Evolutionary conservation across 2,888 invertebrate genomes (phyloP).

Genomic region (Rugalucina vietnamica): DNA sequence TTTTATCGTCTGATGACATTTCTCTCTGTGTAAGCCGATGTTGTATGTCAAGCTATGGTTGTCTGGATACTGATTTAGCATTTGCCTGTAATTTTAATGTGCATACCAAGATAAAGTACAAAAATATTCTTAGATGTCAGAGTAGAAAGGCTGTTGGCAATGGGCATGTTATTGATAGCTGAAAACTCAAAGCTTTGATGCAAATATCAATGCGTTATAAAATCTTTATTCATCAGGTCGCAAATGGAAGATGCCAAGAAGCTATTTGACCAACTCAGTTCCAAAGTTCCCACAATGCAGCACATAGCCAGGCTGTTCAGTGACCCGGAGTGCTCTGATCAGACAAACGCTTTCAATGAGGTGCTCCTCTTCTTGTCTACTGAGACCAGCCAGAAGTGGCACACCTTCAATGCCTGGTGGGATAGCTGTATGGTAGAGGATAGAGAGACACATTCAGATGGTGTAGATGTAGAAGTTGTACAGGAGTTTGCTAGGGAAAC

Average conservation of each 20-base stretch:
- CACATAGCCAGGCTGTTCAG: conserved; percentile 56
- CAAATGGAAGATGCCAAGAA: background rate
- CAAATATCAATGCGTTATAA: background rate
- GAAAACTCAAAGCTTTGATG: too few relatives aligned
- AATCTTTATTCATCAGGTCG: background rate
- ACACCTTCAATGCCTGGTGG: conserved; percentile 55
- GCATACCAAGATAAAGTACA: too few relatives aligned
- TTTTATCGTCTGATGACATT: too few relatives aligned
- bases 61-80: too few relatives aligned
- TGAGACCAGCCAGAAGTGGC: conserved; percentile 43
- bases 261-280: background rate
- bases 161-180: too few relatives aligned
- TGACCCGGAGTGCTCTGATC: conserved; percentile 53
- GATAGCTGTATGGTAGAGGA: conserved; percentile 14
- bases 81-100: too few relatives aligned
- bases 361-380: conserved; percentile 59
- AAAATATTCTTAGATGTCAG: too few relatives aligned
- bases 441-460: background rate
- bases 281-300: conserved; percentile 31
- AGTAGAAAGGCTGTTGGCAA: too few relatives aligned
- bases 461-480: background rate
- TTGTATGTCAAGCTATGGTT: too few relatives aligned
- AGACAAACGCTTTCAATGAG: conserved; percentile 65
- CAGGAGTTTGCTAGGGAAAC: conserved; percentile 72
- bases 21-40: too few relatives aligned